Conservation (phyloP, 2,113 vertebrate species). For the Myodes glareolus region DNA sequence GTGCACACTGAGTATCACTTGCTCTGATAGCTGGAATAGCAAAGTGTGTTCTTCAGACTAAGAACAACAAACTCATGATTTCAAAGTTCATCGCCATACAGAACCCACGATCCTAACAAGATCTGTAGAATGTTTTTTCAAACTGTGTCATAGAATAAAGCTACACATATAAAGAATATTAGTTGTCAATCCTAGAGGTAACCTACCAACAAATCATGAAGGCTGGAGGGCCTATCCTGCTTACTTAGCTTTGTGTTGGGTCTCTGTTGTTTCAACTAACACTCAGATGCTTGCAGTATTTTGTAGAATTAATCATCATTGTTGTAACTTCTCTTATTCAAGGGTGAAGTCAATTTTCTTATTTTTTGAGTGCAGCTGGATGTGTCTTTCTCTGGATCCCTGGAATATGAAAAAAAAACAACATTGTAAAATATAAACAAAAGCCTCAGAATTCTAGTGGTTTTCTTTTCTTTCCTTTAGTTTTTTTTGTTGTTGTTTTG, state of each 20-base stretch:
- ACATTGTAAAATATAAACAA: neutral
- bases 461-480: neutral
- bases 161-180: neutral
- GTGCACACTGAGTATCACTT: neutral
- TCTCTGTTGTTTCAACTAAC: neutral
- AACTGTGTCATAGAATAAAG: neutral
- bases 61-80: neutral
- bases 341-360: neutral
- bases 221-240: neutral
- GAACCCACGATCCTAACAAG: neutral
- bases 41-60: neutral
- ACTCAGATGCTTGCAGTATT: neutral
- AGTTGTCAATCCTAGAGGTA: neutral
- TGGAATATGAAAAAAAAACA: neutral
- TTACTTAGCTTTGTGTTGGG: neutral
- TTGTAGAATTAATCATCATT: slow-evolving; percentile 1
- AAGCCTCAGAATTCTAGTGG: neutral
- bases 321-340: neutral
- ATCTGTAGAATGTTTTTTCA: neutral
- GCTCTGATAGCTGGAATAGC: too few relatives aligned
- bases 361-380: neutral
- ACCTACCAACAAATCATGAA: neutral
- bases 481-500: too few relatives aligned
- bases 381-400: neutral
- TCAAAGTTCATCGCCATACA: neutral